Conservation (phyloP, 2,113 vertebrate genomes). For the Salvator merianae region DNA sequence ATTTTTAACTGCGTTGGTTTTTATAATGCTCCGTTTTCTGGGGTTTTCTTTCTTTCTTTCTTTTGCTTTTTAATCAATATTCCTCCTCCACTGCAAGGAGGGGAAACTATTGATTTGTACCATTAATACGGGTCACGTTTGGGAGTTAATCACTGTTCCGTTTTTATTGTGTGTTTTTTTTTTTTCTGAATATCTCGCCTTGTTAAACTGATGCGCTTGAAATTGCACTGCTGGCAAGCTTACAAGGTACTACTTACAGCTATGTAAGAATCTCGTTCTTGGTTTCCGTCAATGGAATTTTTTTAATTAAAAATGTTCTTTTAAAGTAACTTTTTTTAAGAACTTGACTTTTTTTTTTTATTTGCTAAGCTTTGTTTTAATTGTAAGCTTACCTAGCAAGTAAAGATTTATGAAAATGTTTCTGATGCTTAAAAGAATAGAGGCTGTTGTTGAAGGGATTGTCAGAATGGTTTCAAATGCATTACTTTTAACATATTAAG, state of each 20-base stretch:
- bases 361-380: neutral
- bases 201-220: constrained; percentile 61
- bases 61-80: constrained; percentile 20
- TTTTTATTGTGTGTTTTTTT: constrained; percentile 49
- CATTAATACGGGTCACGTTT: constrained; percentile 58
- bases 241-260: constrained; percentile 60
- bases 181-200: constrained; percentile 58
- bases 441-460: neutral
- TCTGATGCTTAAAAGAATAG: neutral
- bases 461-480: neutral
- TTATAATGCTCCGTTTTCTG: neutral
- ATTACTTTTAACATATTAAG: neutral
- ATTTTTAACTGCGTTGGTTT: neutral
- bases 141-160: constrained; percentile 63
- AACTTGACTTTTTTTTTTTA: neutral
- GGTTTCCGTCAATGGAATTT: constrained; percentile 18
- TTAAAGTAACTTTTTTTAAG: neutral
- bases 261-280: constrained; percentile 57
- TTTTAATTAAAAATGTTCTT: neutral
- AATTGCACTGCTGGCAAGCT: constrained; percentile 57
- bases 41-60: neutral
- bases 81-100: constrained; percentile 35
- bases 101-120: neutral
- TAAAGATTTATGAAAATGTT: neutral
- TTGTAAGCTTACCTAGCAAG: neutral